Base-by-base conservation (phyloP, 1,140 invertebrate genomes). In the Harlomillsia oculata region DNA sequence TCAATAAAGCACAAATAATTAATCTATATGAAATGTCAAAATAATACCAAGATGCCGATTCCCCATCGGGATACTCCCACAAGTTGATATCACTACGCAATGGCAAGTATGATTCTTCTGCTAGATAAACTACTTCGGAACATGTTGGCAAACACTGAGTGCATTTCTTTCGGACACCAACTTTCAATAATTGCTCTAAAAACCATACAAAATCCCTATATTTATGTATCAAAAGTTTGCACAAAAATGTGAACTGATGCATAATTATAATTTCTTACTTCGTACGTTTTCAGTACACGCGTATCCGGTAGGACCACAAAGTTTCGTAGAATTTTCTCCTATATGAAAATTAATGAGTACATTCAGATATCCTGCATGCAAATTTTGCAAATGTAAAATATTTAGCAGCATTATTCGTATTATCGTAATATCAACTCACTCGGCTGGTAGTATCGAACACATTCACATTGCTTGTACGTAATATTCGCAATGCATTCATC, bases 111-210 rank as follows among this genome's bases (percentile, higher is more conserved):
- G 54, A 40, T 2, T 32, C 53, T 28, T 62, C 44, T 3, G 55
- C 30, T 16, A n/a, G 4, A 16, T 53, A 62, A 2, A 9, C 30
- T 8, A 65, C 50, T 50, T 62, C 63, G 2, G 59, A 59, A 50
- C 63, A 65, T 0, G 60, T 41, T 20, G 63, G 60, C n/a, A 48
- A 41, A 28, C 63, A 65, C 14, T 59, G 18, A 13, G 30, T 16
- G 18, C 63, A 65, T 1, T 39, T 40, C 0, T 14, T 16, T 29
- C 23, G 26, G 11, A 30, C 16, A 23, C 28, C 28, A 34, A 5
- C 34, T 5, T 11, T 8, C 14, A 18, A 5, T 8, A 50, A n/a
- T 5, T 25, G 1, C 16, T n/a, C 34, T 50, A 5, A 11, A n/a
- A n/a, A n/a, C n/a, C 3, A 23, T 21, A 28, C 13, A 1, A 28